A percentile compares a stretch with the other conserved stretches of the same genome.
phyloP scores from a whole-genome alignment of 2,888 invertebrate species.

The Thecophora atra region DNA sequence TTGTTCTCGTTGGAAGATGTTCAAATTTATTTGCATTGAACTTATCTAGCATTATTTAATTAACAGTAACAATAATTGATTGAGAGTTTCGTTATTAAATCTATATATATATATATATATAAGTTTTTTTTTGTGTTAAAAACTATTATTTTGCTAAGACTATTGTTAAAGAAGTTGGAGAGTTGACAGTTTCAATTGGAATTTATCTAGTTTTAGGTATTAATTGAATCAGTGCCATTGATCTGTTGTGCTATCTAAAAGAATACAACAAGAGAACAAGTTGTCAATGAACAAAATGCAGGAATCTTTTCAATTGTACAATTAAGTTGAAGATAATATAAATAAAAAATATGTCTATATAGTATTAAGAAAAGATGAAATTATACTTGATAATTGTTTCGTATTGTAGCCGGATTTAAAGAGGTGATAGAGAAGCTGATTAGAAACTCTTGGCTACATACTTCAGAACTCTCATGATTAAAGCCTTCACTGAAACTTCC shows the following conservation, averaged over 20 bases:
- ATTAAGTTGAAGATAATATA: background rate
- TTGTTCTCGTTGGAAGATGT: conserved; percentile 58
- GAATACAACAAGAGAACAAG: conserved; percentile 16
- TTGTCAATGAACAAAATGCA: background rate
- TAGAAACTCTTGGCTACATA: no score
- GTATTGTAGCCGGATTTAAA: no score
- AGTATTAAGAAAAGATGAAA: no score
- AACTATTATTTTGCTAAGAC: conserved; percentile 29
- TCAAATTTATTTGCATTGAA: conserved; percentile 60
- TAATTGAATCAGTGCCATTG: conserved; percentile 29
- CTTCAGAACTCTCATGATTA: no score
- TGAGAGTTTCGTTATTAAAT: conserved; percentile 37
- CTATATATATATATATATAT: no score
- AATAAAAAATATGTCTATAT: no score
- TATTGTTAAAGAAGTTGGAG: conserved; percentile 21
- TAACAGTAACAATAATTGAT: conserved; percentile 36
- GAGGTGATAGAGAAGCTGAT: no score
- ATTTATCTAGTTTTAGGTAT: conserved; percentile 33
- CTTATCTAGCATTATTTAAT: conserved; percentile 61
- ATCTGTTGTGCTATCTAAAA: conserved; percentile 29
- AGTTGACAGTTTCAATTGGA: conserved; percentile 25
- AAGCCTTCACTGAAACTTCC: no score
- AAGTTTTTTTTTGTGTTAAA: conserved; percentile 34
- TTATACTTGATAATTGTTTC: no score
- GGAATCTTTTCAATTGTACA: background rate